These are phyloP conservation scores for Andinoacara biseriatus DNA, from an alignment of 2,113 vertebrate species.

Conservation along the genomic window DNA sequence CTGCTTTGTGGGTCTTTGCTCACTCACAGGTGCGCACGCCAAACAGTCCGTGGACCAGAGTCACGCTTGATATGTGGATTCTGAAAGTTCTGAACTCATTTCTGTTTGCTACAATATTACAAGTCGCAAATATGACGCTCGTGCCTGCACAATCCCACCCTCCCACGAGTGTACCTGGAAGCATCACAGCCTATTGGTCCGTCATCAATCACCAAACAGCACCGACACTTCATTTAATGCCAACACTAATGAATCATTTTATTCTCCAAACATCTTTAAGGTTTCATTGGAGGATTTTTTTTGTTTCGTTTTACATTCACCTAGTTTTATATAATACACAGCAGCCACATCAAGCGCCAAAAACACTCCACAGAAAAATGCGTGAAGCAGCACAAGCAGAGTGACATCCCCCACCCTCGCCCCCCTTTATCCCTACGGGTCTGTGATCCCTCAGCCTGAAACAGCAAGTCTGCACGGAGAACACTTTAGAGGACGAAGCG, in stretches of 20 bases:
- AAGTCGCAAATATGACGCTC: no score
- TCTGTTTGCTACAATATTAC: no score
- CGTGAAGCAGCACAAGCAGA: slow-evolving; percentile 5
- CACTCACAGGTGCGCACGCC: neutral
- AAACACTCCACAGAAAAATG: slow-evolving; percentile 21
- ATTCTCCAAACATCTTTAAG: slow-evolving; percentile 33
- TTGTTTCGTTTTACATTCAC: slow-evolving; percentile 39
- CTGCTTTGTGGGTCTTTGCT: no score
- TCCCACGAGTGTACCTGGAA: no score
- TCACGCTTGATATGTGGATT: no score
- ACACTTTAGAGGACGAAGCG: neutral
- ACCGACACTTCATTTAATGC: neutral
- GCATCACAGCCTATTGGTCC: no score
- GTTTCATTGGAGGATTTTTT: neutral
- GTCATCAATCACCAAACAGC: neutral
- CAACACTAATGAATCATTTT: slow-evolving; percentile 8
- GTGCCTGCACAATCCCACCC: no score
- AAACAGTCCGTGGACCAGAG: neutral
- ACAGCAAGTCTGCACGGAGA: neutral
- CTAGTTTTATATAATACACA: slow-evolving; percentile 26
- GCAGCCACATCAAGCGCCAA: slow-evolving; percentile 13
- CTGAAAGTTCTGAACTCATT: no score
- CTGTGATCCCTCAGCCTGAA: neutral
- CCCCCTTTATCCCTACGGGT: neutral
- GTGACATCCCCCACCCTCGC: neutral